Conservation (phyloP, 2,113 vertebrate genomes). For the Rhinogobius similis region DNA sequence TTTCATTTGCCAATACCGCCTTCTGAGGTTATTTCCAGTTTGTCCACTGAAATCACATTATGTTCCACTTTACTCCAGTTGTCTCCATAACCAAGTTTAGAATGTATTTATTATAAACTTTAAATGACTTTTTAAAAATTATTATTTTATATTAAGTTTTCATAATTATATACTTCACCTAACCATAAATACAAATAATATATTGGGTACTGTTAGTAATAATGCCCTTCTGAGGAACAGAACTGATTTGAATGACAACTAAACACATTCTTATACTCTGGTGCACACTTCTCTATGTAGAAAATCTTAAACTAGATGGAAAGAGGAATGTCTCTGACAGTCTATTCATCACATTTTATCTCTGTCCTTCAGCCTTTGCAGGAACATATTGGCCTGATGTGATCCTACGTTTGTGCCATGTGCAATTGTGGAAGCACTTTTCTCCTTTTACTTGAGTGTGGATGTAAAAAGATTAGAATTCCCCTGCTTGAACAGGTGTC, state of each 20-base stretch:
- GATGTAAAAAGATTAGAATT: conserved; percentile 13
- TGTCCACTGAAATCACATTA: too few relatives aligned
- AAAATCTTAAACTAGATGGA: conserved; percentile 6
- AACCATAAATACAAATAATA: not conserved
- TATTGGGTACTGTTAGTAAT: not conserved
- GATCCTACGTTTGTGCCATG: not conserved
- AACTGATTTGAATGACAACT: not conserved
- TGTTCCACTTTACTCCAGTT: too few relatives aligned
- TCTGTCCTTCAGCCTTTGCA: not conserved
- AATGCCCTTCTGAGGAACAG: too few relatives aligned
- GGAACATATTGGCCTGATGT: conserved; percentile 9
- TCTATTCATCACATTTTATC: conserved; percentile 33
- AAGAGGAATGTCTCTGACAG: conserved; percentile 18
- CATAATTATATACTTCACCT: too few relatives aligned
- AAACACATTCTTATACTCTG: not conserved
- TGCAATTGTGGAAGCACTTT: not conserved
- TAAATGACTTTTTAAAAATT: too few relatives aligned
- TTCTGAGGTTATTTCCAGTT: too few relatives aligned
- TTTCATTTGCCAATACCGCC: too few relatives aligned
- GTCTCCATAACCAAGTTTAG: too few relatives aligned
- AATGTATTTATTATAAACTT: too few relatives aligned
- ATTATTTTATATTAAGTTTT: too few relatives aligned
- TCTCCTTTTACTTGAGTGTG: conserved; percentile 8
- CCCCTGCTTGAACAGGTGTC: conserved; percentile 6
- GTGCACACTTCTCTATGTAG: not conserved